phyloP scores from a whole-genome alignment of 2,797 vertebrate genomes.

The Cuculus canorus region DNA sequence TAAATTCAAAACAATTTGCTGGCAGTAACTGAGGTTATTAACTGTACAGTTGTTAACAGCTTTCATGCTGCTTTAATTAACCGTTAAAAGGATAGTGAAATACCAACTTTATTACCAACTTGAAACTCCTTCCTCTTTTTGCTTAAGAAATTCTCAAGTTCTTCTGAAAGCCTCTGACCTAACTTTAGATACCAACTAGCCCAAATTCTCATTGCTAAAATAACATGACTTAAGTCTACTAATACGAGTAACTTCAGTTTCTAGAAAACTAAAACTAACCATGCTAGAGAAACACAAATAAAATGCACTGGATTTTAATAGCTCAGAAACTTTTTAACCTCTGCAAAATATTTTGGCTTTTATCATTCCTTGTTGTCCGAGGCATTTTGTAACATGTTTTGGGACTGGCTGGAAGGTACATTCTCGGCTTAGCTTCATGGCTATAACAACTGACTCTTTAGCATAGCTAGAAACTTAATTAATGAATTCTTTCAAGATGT shows the following conservation, averaged over 20 bases:
- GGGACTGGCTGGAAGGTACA: background rate
- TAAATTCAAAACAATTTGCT: background rate
- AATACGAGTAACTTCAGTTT: background rate
- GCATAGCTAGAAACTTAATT: background rate
- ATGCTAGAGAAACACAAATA: background rate
- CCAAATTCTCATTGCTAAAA: background rate
- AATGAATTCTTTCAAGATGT: background rate
- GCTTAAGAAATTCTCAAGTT: background rate
- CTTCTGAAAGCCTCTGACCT: background rate
- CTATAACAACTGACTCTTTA: background rate
- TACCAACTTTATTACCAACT: background rate
- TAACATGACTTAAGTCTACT: background rate
- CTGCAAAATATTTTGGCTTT: background rate
- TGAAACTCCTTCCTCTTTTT: background rate
- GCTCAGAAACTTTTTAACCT: background rate
- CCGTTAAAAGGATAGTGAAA: background rate
- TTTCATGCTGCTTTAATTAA: background rate
- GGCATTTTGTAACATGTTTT: background rate
- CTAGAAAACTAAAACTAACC: background rate
- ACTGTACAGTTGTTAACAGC: background rate
- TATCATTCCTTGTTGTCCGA: background rate
- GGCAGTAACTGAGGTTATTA: background rate
- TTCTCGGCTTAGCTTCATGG: background rate
- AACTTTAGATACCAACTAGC: background rate
- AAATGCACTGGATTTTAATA: background rate